phyloP scores from a whole-genome alignment of 2,797 vertebrate species.

The Calcarius lapponicus region DNA sequence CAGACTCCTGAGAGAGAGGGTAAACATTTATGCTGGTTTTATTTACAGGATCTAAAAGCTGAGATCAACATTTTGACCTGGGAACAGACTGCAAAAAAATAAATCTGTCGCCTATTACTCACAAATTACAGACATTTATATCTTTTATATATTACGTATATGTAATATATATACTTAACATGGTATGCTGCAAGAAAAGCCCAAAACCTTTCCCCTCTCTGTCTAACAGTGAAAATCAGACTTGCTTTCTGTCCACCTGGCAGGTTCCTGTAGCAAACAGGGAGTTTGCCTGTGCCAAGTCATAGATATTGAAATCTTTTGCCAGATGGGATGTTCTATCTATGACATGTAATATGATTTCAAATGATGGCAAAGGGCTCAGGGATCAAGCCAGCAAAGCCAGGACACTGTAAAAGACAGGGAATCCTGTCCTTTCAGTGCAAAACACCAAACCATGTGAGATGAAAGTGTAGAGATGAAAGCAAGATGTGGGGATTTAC shows the following conservation, averaged over 20 bases:
- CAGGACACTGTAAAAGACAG: neutral
- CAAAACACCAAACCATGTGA: neutral
- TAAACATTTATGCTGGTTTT: neutral
- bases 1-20: neutral
- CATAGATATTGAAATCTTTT: neutral
- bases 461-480: neutral
- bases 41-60: neutral
- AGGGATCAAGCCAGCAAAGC: neutral
- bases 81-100: neutral
- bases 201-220: neutral
- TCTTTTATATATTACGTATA: neutral
- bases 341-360: neutral
- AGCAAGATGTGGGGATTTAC: neutral
- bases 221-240: neutral
- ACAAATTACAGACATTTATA: neutral
- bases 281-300: neutral
- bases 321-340: neutral
- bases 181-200: neutral
- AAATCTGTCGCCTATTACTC: neutral
- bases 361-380: neutral
- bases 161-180: neutral
- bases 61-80: neutral
- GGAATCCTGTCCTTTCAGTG: neutral
- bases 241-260: neutral
- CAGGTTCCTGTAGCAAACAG: neutral